A percentile compares a stretch with the other conserved stretches of the same genome.
Conservation (phyloP, 2,113 vertebrate species). For the Mirounga angustirostris region DNA sequence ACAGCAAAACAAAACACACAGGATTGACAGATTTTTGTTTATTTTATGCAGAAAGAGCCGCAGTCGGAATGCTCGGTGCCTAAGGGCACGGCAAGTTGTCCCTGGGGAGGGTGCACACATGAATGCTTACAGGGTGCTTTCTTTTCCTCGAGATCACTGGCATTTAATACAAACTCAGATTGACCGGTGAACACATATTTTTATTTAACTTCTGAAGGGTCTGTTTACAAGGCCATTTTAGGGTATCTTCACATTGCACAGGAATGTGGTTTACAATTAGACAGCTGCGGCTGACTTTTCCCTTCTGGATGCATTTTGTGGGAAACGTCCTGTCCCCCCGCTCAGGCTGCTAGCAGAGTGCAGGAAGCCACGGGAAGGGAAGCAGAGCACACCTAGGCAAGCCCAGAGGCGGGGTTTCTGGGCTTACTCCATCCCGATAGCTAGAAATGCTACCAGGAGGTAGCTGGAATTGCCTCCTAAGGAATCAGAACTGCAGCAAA, state of each 20-base stretch:
- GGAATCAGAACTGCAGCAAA: not conserved
- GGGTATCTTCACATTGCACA: not conserved
- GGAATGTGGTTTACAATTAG: not conserved
- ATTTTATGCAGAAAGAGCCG: not conserved
- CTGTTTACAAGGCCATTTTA: not conserved
- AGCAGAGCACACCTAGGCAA: no score
- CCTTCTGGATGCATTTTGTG: not conserved
- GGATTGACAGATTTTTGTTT: not conserved
- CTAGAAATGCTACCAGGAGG: not conserved
- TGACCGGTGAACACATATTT: not conserved
- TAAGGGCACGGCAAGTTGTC: no score
- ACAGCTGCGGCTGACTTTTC: not conserved
- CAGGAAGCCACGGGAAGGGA: not conserved
- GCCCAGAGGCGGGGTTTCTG: not conserved
- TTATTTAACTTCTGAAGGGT: not conserved
- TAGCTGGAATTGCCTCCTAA: not conserved
- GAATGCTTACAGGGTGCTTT: not conserved
- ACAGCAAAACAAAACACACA: not conserved
- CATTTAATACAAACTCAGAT: not conserved
- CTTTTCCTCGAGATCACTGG: not conserved
- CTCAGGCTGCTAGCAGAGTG: not conserved
- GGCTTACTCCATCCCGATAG: not conserved
- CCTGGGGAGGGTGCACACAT: not conserved
- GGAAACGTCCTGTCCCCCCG: not conserved
- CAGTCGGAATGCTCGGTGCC: not conserved